Evolutionary conservation across 2,888 invertebrate species (phyloP).

Genomic region (Azorinus chamasolen): DNA sequence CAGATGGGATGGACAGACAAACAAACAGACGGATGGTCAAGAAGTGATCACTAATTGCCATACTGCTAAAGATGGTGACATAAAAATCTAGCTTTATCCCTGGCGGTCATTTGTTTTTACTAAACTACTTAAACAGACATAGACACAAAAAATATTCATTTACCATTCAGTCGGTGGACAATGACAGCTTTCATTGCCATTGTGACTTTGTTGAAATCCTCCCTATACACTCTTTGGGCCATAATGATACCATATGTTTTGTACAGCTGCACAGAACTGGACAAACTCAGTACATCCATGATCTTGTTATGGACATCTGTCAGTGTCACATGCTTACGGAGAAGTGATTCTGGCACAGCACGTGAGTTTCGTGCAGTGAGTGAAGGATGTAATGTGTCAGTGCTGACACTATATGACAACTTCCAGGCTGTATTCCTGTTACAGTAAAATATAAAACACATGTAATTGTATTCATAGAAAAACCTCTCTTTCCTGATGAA

Average conservation of each 20-base stretch:
- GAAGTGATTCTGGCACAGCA: constrained; percentile 10
- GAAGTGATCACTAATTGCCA: too few relatives aligned
- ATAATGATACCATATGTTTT: constrained; percentile 50
- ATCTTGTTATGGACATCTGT: constrained; percentile 29
- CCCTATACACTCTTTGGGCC: constrained; percentile 42
- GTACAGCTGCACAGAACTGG: constrained; percentile 22
- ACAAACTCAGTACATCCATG: constrained; percentile 29
- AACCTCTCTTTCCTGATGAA: too few relatives aligned
- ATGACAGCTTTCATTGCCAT: constrained; percentile 27
- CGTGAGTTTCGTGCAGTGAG: constrained; percentile 44
- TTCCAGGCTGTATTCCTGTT: constrained; percentile 42
- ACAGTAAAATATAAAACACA: constrained; percentile 1
- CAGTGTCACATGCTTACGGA: constrained; percentile 33
- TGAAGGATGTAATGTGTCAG: constrained; percentile 10
- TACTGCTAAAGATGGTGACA: too few relatives aligned
- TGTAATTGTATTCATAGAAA: too few relatives aligned
- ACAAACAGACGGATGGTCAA: too few relatives aligned
- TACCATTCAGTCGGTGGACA: constrained; percentile 26
- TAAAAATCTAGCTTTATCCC: too few relatives aligned
- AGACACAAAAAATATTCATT: too few relatives aligned
- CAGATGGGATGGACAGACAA: too few relatives aligned
- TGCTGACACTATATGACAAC: constrained; percentile 51
- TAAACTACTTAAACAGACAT: too few relatives aligned
- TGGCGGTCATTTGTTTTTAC: too few relatives aligned
- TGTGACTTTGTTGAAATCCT: constrained; percentile 34